Percentiles rank a stretch among this genome's conserved stretches.
phyloP scores from a whole-genome alignment of 2,113 vertebrate species.

The Carlito syrichta region DNA sequence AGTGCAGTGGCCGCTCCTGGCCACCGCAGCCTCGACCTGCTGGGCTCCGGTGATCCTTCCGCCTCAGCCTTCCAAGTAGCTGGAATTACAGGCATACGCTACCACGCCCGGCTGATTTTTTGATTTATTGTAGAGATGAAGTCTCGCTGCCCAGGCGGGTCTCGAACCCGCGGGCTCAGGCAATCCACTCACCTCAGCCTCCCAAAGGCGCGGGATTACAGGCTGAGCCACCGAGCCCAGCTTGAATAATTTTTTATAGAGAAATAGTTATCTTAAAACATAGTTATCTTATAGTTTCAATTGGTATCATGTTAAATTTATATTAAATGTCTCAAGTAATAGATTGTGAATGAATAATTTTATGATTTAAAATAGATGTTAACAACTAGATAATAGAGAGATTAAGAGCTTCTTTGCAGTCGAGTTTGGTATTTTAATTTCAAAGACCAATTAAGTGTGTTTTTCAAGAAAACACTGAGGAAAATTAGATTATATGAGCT shows the following conservation, averaged over 20 bases:
- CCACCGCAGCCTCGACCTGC: too few relatives aligned
- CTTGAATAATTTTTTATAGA: neutral
- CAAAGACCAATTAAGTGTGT: neutral
- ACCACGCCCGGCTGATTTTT: too few relatives aligned
- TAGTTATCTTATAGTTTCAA: neutral
- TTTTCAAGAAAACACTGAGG: neutral
- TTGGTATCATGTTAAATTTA: neutral
- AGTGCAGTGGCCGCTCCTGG: too few relatives aligned
- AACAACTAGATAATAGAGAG: neutral
- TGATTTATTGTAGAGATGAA: too few relatives aligned
- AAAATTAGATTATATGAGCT: neutral
- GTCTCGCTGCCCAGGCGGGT: too few relatives aligned
- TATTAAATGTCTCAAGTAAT: neutral
- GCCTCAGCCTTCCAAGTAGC: too few relatives aligned
- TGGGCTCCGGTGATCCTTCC: too few relatives aligned
- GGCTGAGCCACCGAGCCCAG: too few relatives aligned
- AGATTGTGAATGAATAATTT: neutral
- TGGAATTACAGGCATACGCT: too few relatives aligned
- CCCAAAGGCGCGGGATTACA: too few relatives aligned
- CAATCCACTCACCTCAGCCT: too few relatives aligned
- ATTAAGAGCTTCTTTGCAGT: neutral
- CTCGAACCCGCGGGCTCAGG: too few relatives aligned
- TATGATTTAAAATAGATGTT: slow-evolving; percentile 5
- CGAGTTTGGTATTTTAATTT: neutral
- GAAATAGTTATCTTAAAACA: neutral